Percentiles rank a stretch among this genome's conserved stretches.
These are phyloP conservation scores for Tragelaphus strepsiceros DNA, from an alignment of 2,113 vertebrate species.

Conservation along the genomic window DNA sequence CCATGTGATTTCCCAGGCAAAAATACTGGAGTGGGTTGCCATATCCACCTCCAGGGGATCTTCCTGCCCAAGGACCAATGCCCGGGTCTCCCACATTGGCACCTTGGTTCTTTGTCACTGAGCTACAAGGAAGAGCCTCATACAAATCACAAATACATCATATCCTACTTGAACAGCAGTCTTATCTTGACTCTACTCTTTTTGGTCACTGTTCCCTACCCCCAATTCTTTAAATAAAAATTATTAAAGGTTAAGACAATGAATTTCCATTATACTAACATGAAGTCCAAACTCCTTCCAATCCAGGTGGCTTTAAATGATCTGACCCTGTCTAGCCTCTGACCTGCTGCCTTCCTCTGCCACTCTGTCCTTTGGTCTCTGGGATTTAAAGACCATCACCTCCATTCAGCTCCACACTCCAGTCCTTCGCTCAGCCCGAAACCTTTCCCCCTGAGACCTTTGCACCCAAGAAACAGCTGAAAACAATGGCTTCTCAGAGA, in stretches of 20 bases:
- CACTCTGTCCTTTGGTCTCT: neutral
- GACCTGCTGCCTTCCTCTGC: neutral
- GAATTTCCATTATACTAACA: neutral
- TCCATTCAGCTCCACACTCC: neutral
- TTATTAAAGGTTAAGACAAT: neutral
- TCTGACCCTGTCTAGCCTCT: neutral
- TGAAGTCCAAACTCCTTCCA: neutral
- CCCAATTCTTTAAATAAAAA: neutral
- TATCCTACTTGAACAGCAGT: neutral
- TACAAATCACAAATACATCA: neutral
- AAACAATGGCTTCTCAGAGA: neutral
- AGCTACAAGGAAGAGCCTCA: neutral
- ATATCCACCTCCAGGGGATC: too few species aligned
- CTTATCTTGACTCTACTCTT: neutral
- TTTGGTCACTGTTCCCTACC: neutral
- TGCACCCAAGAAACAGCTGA: neutral
- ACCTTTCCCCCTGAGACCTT: neutral
- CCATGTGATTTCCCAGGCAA: too few species aligned
- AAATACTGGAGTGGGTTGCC: too few species aligned
- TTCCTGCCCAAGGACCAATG: too few species aligned
- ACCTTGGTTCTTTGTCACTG: too few species aligned
- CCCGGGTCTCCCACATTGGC: too few species aligned
- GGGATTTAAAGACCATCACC: neutral
- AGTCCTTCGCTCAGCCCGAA: neutral
- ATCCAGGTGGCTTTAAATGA: neutral